These are phyloP conservation scores for Synergus japonicus DNA, from an alignment of 2,888 invertebrate species.

Conservation along the genomic window DNA sequence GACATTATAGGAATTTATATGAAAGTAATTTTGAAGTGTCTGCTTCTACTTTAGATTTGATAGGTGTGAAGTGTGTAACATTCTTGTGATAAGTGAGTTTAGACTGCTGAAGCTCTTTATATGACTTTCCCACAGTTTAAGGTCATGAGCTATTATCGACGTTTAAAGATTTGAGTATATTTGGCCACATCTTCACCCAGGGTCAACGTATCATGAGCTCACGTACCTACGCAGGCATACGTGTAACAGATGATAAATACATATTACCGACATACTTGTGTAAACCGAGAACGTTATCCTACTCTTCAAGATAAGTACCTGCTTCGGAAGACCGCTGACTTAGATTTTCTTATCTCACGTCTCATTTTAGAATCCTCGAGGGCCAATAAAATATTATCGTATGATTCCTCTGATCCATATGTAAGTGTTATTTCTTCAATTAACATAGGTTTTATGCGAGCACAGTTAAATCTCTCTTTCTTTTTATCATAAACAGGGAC, in stretches of 20 bases:
- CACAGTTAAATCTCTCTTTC: too few relatives aligned
- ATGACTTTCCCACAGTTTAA: constrained; percentile 14
- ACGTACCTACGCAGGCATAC: neutral
- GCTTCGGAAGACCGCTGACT: constrained; percentile 1
- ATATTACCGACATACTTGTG: neutral
- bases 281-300: constrained; percentile 5
- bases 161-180: constrained; percentile 10
- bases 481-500: too few relatives aligned
- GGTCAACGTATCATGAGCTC: constrained; percentile 14
- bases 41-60: neutral
- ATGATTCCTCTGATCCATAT: neutral
- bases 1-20: too few relatives aligned
- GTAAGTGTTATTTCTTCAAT: too few relatives aligned
- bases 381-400: neutral
- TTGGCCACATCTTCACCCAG: constrained; percentile 9
- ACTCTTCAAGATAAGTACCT: constrained; percentile 9
- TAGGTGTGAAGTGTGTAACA: neutral
- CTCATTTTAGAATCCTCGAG: neutral
- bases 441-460: too few relatives aligned
- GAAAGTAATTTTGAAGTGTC: too few relatives aligned
- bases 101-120: neutral
- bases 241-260: constrained; percentile 9
- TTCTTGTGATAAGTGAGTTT: constrained; percentile 17
- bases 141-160: neutral
- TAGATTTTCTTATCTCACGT: constrained; percentile 8